A percentile compares a stretch with the other conserved stretches of the same genome.
Conservation (phyloP, 2,113 vertebrate genomes). For the Dromas ardeola region DNA sequence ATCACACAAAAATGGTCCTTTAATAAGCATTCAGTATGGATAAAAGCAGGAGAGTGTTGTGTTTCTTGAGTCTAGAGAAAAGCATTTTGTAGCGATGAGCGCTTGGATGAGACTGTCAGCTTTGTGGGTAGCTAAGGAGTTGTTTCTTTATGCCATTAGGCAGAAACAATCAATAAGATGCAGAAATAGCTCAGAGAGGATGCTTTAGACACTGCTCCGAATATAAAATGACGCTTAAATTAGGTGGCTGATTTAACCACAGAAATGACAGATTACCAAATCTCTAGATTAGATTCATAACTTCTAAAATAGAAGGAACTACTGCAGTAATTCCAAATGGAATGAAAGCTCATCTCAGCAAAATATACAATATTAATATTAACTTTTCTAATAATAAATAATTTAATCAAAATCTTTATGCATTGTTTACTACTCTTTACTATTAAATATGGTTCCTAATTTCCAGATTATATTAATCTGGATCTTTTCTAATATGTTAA, state of each 20-base stretch:
- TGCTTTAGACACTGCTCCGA: neutral
- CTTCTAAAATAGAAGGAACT: neutral
- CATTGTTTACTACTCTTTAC: neutral
- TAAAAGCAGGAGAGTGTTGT: neutral
- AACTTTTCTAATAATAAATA: neutral
- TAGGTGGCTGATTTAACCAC: neutral
- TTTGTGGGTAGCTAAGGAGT: neutral
- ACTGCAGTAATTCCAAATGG: neutral
- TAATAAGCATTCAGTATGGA: neutral
- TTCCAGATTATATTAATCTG: neutral
- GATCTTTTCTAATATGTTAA: neutral
- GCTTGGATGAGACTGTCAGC: neutral
- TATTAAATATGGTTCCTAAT: neutral
- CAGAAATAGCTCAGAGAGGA: neutral
- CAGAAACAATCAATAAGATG: conserved; percentile 6
- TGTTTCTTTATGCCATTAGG: neutral
- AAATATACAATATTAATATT: neutral
- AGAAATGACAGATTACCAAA: neutral
- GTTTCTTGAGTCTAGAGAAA: neutral
- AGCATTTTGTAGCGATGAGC: neutral
- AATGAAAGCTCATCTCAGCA: neutral
- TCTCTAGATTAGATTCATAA: neutral
- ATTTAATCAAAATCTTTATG: neutral
- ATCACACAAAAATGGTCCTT: neutral
- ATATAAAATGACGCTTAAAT: neutral